Percentiles rank a stretch among this genome's conserved stretches.
Evolutionary conservation across 2,113 vertebrate species (phyloP).

Genomic region (Pterocles burchelli): DNA sequence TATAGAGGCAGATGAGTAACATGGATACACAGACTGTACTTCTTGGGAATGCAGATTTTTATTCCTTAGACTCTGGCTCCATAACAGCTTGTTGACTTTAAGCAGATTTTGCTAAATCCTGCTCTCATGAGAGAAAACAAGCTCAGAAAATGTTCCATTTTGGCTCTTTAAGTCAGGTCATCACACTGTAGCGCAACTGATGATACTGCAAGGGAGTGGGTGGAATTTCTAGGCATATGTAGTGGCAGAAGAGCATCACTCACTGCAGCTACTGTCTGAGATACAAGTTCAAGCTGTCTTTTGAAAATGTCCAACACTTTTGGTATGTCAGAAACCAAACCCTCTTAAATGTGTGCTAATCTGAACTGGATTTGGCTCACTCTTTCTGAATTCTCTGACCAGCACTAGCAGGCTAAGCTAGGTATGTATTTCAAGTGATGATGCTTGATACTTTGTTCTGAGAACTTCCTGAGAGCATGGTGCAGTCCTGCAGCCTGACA

Average conservation of each 20-base stretch:
- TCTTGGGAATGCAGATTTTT: background rate
- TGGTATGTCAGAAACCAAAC: background rate
- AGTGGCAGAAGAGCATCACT: background rate
- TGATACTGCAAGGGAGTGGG: background rate
- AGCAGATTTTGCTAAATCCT: background rate
- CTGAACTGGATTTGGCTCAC: background rate
- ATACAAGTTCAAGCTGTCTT: background rate
- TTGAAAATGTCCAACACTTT: background rate
- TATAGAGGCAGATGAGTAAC: background rate
- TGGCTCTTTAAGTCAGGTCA: background rate
- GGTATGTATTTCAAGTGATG: background rate
- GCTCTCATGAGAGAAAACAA: background rate
- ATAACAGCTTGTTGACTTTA: background rate
- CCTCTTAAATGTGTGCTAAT: background rate
- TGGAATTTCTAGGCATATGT: background rate
- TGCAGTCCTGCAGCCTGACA: background rate
- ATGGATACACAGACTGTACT: background rate
- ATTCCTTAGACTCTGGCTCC: background rate
- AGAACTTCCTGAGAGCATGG: background rate
- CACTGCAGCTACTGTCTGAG: background rate
- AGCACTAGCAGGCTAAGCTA: background rate
- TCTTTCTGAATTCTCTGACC: background rate
- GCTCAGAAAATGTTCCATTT: background rate
- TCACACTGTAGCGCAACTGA: background rate
- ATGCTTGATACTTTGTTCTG: background rate